Evolutionary conservation across 2,888 invertebrate genomes (phyloP), one percentile per base, ranked within the genome.

Genomic region (Leucophora obtusa): DNA sequence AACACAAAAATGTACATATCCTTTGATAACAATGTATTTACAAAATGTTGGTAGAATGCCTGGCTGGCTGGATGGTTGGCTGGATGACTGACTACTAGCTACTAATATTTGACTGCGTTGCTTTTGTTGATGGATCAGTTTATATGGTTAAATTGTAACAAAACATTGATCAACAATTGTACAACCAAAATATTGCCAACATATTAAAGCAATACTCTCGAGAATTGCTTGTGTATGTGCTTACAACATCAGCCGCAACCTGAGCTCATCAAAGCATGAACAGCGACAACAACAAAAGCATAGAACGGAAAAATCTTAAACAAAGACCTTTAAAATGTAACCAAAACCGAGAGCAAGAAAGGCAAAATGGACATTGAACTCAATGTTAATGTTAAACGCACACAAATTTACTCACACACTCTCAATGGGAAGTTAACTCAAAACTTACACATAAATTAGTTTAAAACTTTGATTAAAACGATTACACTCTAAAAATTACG

Each of bases 141-240:
- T n/a, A 11, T 54, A 47, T 54, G 24, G 63, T 50, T 47, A 35
- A 65, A 51, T n/a, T 1, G 47, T 51, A 63, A 17, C 33, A 72
- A 72, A 51, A 59, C 51, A 80, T 77, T 77, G 73, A 81, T 76
- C 73, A 73, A 81, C 54, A 81, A 73, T 66, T 80, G 69, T 72
- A 72, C 56, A 75, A 68, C 58, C 68, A 51, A 77, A 73, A 62
- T 75, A 71, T 62, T 62, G 54, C 59, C 66, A 76, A 69, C 63
- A 77, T 69, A 76, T 76, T 70, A 43, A 70, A 43, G 60, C 47
- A 65, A 71, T 73, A 65, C 76, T 21, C 80, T 69, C 18, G 80
- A 70, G 69, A 76, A 69, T 69, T 69, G 63, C 53, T 63, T 35
- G 35, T 35, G 8, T 35, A 35, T 35, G 35, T 21, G 21, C 21